Base-by-base conservation (phyloP, 2,888 invertebrate species). In the Mythimna ferrago region DNA sequence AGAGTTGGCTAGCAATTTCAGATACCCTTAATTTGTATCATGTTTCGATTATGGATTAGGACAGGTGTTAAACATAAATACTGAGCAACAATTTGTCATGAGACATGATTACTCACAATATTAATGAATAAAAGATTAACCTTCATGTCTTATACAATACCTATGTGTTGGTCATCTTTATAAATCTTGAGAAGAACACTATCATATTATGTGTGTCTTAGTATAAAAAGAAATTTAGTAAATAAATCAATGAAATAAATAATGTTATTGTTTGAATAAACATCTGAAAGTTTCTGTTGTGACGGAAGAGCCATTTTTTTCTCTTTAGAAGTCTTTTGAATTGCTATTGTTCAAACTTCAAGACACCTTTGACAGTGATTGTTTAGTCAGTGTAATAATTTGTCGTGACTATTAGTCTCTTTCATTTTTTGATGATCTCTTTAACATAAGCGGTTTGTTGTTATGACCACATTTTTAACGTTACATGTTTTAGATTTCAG, bases 21-120 rank as follows among this genome's bases (percentile, higher is more conserved):
- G 41, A 35, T 26, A 44, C n/a, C n/a, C 41, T 44, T 10, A 54
- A 58, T 71, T 38, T 58, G 41, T 66, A 57, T 32, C 32, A 44
- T 6, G n/a, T 51, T 80, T 51, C 2, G 21, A 66, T 80, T 80
- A 80, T 65, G 44, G 38, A 74, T 65, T 70, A 32, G 53, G n/a
- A 68, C 80, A 81, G 70, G 75, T 81, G 80, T 71, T 32, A 54
- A n/a, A 61, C 84, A 83, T 80, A 71, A 81, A 81, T 80, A 81
- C 83, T 58, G 60, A 70, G 26, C 35, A 54, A 32, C 32, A 58
- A 66, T 83, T 80, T 83, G 75, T 81, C 84, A 80, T 19, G 26
- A n/a, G 70, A 66, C 44, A 65, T 83, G 32, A 83, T 74, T 74
- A 67, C 44, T 80, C 75, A 80, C 62, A 67, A 56, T 61, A 48